Evolutionary conservation across 2,113 vertebrate species (phyloP).

Genomic region (Alaudala cheleensis): DNA sequence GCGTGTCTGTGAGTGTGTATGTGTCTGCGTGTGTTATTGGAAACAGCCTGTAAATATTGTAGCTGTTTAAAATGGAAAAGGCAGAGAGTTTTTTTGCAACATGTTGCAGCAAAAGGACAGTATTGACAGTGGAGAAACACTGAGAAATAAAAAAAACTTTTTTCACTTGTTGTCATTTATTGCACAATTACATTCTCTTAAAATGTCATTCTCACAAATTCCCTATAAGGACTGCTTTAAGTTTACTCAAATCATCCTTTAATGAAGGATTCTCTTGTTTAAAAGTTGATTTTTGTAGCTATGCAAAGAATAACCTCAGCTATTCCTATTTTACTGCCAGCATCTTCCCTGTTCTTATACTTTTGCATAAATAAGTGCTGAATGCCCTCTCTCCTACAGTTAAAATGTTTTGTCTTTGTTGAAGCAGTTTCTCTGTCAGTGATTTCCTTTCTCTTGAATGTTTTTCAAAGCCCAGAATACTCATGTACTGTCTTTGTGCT

Average conservation of each 20-base stretch:
- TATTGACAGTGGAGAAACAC: slow-evolving; percentile 78
- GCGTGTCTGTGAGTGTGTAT: slow-evolving; percentile 65
- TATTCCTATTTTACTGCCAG: not conserved
- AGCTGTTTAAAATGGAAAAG: slow-evolving; percentile 78
- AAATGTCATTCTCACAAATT: not conserved
- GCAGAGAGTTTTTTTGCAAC: slow-evolving; percentile 69
- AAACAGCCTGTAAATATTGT: slow-evolving; percentile 81
- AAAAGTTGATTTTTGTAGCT: not conserved
- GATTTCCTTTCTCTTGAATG: not conserved
- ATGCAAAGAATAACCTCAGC: not conserved
- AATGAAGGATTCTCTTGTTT: not conserved
- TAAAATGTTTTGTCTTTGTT: not conserved
- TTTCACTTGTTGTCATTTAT: slow-evolving; percentile 72
- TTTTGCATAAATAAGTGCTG: not conserved
- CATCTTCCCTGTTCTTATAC: not conserved
- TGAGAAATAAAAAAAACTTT: slow-evolving; percentile 77
- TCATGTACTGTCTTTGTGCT: not conserved
- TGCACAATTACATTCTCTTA: not conserved
- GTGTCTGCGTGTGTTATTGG: slow-evolving; percentile 70
- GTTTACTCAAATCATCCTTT: not conserved
- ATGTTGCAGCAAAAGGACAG: slow-evolving; percentile 75
- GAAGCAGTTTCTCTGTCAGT: not conserved
- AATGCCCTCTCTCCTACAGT: not conserved
- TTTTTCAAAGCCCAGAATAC: not conserved
- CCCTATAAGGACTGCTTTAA: not conserved